A percentile compares a stretch with the other conserved stretches of the same genome.
phyloP scores from a whole-genome alignment of 2,113 vertebrate species.

The Ciconia stormi region DNA sequence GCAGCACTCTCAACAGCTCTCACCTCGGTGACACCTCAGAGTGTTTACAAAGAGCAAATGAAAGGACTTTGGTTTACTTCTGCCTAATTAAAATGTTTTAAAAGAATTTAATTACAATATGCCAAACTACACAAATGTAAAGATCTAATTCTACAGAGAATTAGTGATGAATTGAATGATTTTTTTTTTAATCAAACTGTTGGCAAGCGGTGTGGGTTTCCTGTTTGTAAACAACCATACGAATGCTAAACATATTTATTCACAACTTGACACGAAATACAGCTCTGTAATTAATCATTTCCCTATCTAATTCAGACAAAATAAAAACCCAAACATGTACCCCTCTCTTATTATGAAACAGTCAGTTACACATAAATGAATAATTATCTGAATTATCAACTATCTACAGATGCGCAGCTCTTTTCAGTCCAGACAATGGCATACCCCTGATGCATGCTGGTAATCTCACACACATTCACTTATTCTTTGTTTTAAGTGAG shows the following conservation, averaged over 20 bases:
- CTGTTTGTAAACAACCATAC: slow-evolving; percentile 74
- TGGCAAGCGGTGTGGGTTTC: slow-evolving; percentile 65
- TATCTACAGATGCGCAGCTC: slow-evolving; percentile 77
- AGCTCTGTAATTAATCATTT: slow-evolving; percentile 79
- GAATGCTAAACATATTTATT: slow-evolving; percentile 77
- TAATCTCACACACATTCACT: slow-evolving; percentile 77
- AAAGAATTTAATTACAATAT: slow-evolving; percentile 72
- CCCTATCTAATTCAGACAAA: slow-evolving; percentile 66
- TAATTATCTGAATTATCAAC: slow-evolving; percentile 79
- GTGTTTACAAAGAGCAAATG: slow-evolving; percentile 15
- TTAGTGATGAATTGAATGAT: slow-evolving; percentile 64
- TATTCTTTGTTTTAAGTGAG: slow-evolving; percentile 78
- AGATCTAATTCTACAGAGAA: slow-evolving; percentile 71
- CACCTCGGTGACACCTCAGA: not conserved
- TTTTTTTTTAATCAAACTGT: slow-evolving; percentile 70
- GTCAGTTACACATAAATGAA: slow-evolving; percentile 66
- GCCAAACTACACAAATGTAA: slow-evolving; percentile 65
- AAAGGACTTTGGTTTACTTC: slow-evolving; percentile 54
- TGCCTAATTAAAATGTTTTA: slow-evolving; percentile 73
- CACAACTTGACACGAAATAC: slow-evolving; percentile 73
- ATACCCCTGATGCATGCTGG: slow-evolving; percentile 56
- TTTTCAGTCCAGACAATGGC: slow-evolving; percentile 74
- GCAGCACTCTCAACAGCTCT: not conserved
- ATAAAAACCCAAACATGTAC: slow-evolving; percentile 57
- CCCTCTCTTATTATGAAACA: slow-evolving; percentile 41